Evolutionary conservation across 1,140 invertebrate species (phyloP), one percentile per base, ranked within the genome.

Genomic region (Leguminivora glycinivorella): DNA sequence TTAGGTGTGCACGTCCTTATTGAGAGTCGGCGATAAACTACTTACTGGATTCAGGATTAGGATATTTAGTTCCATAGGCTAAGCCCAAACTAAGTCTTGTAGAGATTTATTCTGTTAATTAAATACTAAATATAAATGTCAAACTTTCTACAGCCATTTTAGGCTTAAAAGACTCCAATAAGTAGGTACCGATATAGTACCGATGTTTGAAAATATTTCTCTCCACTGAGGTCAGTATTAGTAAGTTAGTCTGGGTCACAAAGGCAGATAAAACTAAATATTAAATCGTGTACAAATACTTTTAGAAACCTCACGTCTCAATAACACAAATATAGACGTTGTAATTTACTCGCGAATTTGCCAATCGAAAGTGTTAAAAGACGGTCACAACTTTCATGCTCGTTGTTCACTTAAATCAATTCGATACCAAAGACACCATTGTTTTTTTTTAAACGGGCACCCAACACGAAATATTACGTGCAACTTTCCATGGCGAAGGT

Each of bases 401-500:
- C 25, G 29, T 17, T 29, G 25, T 26, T n/a, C 58, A 63, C 19
- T 63, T n/a, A 24, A 60, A 31, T 63, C 58, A 17, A 29, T 63
- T 63, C 17, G 26, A 14, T 17, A 19, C 25, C 25, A 34, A 31
- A 10, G 26, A 19, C 7, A n/a, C 4, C 6, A n/a, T 63, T 31
- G 3, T 17, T 29, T 63, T 63, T 63, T 63, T 63, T 63, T 63
- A n/a, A 63, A 63, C n/a, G 14, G 29, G n/a, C 58, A 63, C 58
- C 58, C 29, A 63, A 63, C 58, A 63, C 58, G 58, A 29, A 63
- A 63, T 63, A 31, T 63, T 63, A 63, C 29, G 58, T 63, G 58
- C 58, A 63, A 63, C 58, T 63, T 63, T 63, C 67, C 40, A 19
- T 43, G 52, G 34, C 68, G 70, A 80, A 82, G 79, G 73, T 67